Conservation (phyloP, 2,888 invertebrate species). For the Hirtodrosophila trivittata region DNA sequence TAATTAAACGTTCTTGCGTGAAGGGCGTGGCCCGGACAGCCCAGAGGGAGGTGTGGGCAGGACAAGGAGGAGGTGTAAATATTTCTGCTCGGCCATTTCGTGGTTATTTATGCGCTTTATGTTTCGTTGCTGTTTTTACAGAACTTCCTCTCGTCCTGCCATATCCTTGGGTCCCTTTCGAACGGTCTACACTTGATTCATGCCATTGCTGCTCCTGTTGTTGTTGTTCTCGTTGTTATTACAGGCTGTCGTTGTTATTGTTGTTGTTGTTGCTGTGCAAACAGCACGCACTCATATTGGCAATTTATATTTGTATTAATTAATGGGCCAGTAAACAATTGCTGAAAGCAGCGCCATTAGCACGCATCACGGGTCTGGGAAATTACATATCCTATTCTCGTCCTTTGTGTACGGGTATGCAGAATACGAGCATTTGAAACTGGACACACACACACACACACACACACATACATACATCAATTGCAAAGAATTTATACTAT, state of each 20-base stretch:
- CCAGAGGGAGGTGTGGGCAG: slow-evolving; percentile 2
- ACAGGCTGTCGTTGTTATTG: slow-evolving; percentile 27
- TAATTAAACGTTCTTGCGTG: slow-evolving; percentile 71
- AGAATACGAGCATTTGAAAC: background rate
- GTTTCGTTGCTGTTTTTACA: slow-evolving; percentile 55
- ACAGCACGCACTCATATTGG: slow-evolving; percentile 78
- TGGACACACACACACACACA: too few relatives aligned
- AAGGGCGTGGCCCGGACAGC: slow-evolving; percentile 22
- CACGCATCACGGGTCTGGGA: slow-evolving; percentile 48
- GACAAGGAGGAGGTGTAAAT: slow-evolving; percentile 43
- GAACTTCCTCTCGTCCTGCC: slow-evolving; percentile 2
- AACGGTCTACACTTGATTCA: slow-evolving; percentile 68
- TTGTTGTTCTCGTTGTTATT: slow-evolving; percentile 35
- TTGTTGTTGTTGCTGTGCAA: slow-evolving; percentile 45
- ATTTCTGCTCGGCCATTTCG: slow-evolving; percentile 77
- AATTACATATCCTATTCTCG: slow-evolving; percentile 12
- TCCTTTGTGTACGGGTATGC: background rate
- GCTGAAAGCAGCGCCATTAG: slow-evolving; percentile 76
- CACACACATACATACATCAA: too few relatives aligned
- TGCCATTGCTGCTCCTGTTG: slow-evolving; percentile 43
- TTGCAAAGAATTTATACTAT: too few relatives aligned
- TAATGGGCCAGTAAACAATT: slow-evolving; percentile 81
- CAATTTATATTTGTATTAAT: slow-evolving; percentile 81
- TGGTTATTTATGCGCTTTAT: slow-evolving; percentile 76
- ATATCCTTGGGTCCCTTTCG: background rate